These are phyloP conservation scores for Anorthoa munda DNA, from an alignment of 2,888 invertebrate genomes.

Conservation along the genomic window DNA sequence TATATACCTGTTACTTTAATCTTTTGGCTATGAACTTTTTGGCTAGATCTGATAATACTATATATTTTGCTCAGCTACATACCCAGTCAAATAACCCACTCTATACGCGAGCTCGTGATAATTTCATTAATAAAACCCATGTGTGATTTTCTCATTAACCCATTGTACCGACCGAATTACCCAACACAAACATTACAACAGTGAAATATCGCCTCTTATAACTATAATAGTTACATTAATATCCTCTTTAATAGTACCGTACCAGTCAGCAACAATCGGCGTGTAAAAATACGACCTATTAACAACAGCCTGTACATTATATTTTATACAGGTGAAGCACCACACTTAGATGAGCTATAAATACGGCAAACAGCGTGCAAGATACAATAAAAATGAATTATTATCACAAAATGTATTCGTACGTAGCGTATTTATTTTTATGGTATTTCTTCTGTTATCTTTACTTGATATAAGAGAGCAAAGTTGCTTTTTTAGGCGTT, in stretches of 20 bases:
- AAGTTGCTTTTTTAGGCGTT: slow-evolving; percentile 76
- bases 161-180: slow-evolving; percentile 37
- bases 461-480: slow-evolving; percentile 76
- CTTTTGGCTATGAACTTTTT: too few relatives aligned
- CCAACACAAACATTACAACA: slow-evolving; percentile 43
- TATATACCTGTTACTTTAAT: too few relatives aligned
- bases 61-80: not conserved
- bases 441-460: slow-evolving; percentile 78
- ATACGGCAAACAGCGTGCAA: slow-evolving; percentile 89
- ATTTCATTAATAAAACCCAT: slow-evolving; percentile 50
- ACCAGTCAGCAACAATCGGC: slow-evolving; percentile 74
- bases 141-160: slow-evolving; percentile 50
- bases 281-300: slow-evolving; percentile 81
- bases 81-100: not conserved
- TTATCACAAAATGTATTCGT: slow-evolving; percentile 87
- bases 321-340: slow-evolving; percentile 85
- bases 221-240: slow-evolving; percentile 69
- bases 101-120: slow-evolving; percentile 13
- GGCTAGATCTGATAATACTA: not conserved
- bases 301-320: slow-evolving; percentile 84
- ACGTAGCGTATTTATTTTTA: slow-evolving; percentile 82
- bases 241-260: slow-evolving; percentile 63
- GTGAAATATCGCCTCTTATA: slow-evolving; percentile 59
- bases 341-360: slow-evolving; percentile 88
- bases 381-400: slow-evolving; percentile 91